Percentiles rank a stretch among this genome's conserved stretches.
These are phyloP conservation scores for Holocentrus rufus DNA, from an alignment of 2,797 vertebrate genomes.

Conservation along the genomic window DNA sequence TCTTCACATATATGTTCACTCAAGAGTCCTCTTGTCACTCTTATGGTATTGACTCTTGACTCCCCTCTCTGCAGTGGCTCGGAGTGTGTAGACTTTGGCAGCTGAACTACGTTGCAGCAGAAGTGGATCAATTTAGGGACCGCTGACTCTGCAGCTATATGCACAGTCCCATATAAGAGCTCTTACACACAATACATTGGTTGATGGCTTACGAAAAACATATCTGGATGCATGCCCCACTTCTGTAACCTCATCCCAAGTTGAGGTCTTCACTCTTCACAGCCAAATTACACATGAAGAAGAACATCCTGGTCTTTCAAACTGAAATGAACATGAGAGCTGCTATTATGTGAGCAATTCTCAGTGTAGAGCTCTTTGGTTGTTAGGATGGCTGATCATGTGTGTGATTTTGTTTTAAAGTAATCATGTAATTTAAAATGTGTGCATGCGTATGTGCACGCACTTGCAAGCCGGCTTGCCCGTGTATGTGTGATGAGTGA, in stretches of 20 bases:
- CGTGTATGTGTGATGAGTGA: slow-evolving; percentile 10
- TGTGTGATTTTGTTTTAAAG: slow-evolving; percentile 71
- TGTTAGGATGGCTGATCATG: slow-evolving; percentile 54
- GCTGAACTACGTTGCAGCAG: slow-evolving; percentile 4
- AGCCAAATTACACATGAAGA: slow-evolving; percentile 55
- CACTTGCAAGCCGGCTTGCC: slow-evolving; percentile 29
- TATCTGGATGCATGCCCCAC: neutral
- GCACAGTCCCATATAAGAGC: slow-evolving; percentile 1
- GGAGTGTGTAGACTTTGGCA: slow-evolving; percentile 1
- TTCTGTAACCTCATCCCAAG: slow-evolving; percentile 55
- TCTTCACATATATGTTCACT: slow-evolving; percentile 6
- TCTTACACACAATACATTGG: neutral
- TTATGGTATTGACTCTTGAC: slow-evolving; percentile 16
- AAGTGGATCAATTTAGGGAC: slow-evolving; percentile 9
- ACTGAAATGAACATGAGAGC: slow-evolving; percentile 58
- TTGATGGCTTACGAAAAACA: slow-evolving; percentile 20
- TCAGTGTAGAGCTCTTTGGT: slow-evolving; percentile 60
- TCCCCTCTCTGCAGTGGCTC: neutral
- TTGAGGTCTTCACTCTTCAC: slow-evolving; percentile 52
- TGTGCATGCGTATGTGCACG: slow-evolving; percentile 7
- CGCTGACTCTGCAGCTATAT: slow-evolving; percentile 5
- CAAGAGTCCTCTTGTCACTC: slow-evolving; percentile 10
- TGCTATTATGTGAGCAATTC: slow-evolving; percentile 61
- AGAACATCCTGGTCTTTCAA: slow-evolving; percentile 44
- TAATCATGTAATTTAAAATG: slow-evolving; percentile 71